Percentiles rank a stretch among this genome's conserved stretches.
phyloP scores from a whole-genome alignment of 2,113 vertebrate genomes.

The Epinephelus cyanopodus region DNA sequence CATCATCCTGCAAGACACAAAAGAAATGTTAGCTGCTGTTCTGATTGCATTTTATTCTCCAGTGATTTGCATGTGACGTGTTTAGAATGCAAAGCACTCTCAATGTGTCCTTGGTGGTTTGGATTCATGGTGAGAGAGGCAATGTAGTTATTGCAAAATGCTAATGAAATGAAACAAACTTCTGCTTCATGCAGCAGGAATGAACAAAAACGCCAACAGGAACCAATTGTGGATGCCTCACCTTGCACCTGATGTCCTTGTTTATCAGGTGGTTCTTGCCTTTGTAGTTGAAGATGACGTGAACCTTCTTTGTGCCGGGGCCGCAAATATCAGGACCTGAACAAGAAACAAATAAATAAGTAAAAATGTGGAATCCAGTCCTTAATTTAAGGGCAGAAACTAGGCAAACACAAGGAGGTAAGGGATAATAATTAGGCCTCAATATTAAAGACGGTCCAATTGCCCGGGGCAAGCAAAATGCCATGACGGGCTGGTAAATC shows the following conservation, averaged over 20 bases:
- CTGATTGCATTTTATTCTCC: background rate
- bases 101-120: background rate
- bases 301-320: slow-evolving; percentile 90
- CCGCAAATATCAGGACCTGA: slow-evolving; percentile 92
- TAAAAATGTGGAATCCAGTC: background rate
- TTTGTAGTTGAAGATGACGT: slow-evolving; percentile 90
- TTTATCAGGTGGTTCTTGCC: slow-evolving; percentile 91
- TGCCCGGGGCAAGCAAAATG: too few species aligned
- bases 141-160: background rate
- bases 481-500: too few species aligned
- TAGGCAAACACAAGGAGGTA: background rate
- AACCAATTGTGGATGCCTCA: slow-evolving; percentile 56
- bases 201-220: background rate
- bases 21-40: background rate
- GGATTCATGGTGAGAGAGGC: background rate
- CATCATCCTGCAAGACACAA: slow-evolving; percentile 84
- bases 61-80: background rate
- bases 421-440: too few species aligned
- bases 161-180: background rate
- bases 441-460: too few species aligned
- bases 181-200: background rate
- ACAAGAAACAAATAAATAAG: slow-evolving; percentile 3
- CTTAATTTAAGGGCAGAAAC: background rate
- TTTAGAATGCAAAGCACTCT: background rate
- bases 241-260: slow-evolving; percentile 90